Conservation (phyloP, 2,797 vertebrate genomes). For the Taeniopygia guttata region DNA sequence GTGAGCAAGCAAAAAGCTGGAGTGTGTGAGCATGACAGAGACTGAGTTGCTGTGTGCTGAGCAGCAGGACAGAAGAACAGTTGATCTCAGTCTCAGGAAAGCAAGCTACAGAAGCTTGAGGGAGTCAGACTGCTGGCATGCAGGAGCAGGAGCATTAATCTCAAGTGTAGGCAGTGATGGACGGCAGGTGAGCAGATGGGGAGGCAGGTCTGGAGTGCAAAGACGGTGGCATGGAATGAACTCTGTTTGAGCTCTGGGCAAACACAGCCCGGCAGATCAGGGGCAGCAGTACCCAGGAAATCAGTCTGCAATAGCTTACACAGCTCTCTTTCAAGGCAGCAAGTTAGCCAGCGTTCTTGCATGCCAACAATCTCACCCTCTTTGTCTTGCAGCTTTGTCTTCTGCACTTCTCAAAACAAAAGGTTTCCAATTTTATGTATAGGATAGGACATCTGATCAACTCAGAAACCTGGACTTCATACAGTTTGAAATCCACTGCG, state of each 20-base stretch:
- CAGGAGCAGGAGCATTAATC: background rate
- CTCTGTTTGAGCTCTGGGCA: background rate
- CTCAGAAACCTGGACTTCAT: background rate
- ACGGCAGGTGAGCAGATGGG: constrained; percentile 37
- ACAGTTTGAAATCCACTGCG: background rate
- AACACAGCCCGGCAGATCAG: background rate
- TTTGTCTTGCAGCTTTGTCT: background rate
- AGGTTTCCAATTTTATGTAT: background rate
- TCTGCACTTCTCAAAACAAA: background rate
- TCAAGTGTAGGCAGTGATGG: background rate
- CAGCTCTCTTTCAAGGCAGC: background rate
- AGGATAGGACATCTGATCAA: background rate
- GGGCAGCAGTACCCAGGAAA: background rate
- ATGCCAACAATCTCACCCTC: background rate
- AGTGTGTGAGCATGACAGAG: background rate
- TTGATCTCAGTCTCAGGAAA: background rate
- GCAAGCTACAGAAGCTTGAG: background rate
- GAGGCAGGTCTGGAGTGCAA: constrained; percentile 3
- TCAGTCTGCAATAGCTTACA: background rate
- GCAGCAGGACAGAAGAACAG: background rate
- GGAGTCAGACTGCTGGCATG: background rate
- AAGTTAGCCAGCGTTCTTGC: background rate
- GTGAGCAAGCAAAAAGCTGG: background rate
- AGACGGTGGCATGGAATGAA: background rate
- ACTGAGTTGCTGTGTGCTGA: background rate